Percentiles rank a stretch among this genome's conserved stretches.
phyloP scores from a whole-genome alignment of 2,113 vertebrate genomes.

The Cyprinodon tularosa region DNA sequence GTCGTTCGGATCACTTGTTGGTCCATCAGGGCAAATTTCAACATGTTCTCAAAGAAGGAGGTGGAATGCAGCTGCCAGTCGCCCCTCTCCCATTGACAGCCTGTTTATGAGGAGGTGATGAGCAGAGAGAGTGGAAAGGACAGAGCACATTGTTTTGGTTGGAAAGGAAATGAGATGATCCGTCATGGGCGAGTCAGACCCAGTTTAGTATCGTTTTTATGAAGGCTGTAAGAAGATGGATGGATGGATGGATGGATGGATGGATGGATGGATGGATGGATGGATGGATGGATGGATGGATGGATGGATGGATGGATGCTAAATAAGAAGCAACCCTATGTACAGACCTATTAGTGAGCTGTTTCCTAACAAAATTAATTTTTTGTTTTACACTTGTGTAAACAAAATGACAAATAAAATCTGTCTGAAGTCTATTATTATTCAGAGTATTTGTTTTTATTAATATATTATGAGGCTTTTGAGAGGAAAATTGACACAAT shows the following conservation, averaged over 20 bases:
- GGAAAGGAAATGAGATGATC: conserved; percentile 29
- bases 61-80: conserved; percentile 63
- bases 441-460: too few species aligned
- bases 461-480: too few species aligned
- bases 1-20: conserved; percentile 22
- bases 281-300: not conserved
- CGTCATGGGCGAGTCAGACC: conserved; percentile 20
- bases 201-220: not conserved
- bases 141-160: conserved; percentile 22
- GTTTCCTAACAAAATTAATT: too few species aligned
- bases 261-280: not conserved
- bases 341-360: too few species aligned
- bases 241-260: too few species aligned
- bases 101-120: conserved; percentile 75
- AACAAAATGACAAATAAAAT: too few species aligned
- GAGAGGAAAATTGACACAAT: too few species aligned
- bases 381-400: too few species aligned
- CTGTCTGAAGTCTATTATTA: too few species aligned
- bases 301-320: too few species aligned
- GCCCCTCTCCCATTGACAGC: conserved; percentile 28
- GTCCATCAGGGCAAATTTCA: conserved; percentile 64
- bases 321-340: not conserved
- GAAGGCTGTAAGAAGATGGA: not conserved
- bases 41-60: conserved; percentile 59
- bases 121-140: conserved; percentile 41